phyloP scores from a whole-genome alignment of 2,797 vertebrate genomes.

The Morus bassanus region DNA sequence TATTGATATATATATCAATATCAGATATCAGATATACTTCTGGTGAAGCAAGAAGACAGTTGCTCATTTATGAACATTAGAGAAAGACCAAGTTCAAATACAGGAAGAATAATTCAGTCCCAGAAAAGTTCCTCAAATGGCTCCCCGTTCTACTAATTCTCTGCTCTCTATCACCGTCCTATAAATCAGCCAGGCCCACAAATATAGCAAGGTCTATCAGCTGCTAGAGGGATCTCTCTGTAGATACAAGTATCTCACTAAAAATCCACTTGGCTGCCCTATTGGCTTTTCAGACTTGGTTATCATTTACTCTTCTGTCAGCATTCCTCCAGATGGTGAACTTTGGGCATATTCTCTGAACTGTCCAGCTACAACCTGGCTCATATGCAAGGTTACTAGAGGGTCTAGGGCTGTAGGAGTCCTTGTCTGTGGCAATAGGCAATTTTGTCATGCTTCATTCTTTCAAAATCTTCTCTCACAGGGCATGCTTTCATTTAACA shows the following conservation, averaged over 20 bases:
- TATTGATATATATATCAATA: too few relatives aligned
- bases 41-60: not conserved
- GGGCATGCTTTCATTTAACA: not conserved
- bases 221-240: not conserved
- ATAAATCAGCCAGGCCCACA: not conserved
- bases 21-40: too few relatives aligned
- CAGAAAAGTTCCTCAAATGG: not conserved
- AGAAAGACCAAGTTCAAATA: not conserved
- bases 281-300: not conserved
- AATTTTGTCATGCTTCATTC: not conserved
- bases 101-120: not conserved
- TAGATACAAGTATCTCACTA: not conserved
- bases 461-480: not conserved
- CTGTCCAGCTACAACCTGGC: not conserved
- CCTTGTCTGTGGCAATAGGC: not conserved
- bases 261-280: not conserved
- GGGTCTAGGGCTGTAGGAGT: not conserved
- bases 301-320: not conserved
- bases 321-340: not conserved
- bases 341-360: not conserved
- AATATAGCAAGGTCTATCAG: not conserved
- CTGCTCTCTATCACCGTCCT: not conserved
- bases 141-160: not conserved
- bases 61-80: not conserved
- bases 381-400: not conserved